A percentile compares a stretch with the other conserved stretches of the same genome.
phyloP scores from a whole-genome alignment of 1,140 invertebrate genomes.

The Nasonia longicornis region DNA sequence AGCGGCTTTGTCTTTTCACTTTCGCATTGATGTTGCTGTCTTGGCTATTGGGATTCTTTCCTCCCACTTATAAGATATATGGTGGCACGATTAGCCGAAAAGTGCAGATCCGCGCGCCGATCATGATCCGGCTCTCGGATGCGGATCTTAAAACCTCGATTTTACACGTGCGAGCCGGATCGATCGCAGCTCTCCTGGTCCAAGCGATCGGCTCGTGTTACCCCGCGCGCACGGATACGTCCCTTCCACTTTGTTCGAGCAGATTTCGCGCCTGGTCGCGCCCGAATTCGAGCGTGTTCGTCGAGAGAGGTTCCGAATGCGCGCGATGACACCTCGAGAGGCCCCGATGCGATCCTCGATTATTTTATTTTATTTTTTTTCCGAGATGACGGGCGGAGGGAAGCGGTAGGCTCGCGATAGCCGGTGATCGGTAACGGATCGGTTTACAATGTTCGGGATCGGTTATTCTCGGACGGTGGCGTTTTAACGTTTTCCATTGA shows the following conservation, averaged over 20 bases:
- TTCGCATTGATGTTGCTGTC: no score
- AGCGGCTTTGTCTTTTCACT: no score
- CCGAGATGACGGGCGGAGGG: no score
- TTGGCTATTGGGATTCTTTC: no score
- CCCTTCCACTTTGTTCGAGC: conserved; percentile 64
- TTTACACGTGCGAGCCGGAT: conserved; percentile 52
- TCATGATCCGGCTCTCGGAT: conserved; percentile 26
- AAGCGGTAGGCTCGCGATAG: no score
- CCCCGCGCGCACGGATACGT: conserved; percentile 51
- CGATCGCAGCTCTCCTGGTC: conserved; percentile 41
- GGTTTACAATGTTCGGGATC: conserved; percentile 19
- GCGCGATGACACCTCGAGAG: conserved; percentile 38
- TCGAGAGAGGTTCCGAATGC: conserved; percentile 43
- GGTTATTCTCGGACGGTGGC: no score
- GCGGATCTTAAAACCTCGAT: conserved; percentile 54
- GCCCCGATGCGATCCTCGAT: conserved; percentile 19
- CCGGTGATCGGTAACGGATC: not conserved
- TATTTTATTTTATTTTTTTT: conserved; percentile 11
- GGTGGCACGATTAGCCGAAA: not conserved
- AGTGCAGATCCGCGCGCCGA: not conserved
- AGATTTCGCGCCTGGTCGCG: conserved; percentile 63
- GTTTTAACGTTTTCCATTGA: no score
- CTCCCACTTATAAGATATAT: no score
- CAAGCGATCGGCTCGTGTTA: conserved; percentile 58
- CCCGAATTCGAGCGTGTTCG: conserved; percentile 55